Evolutionary conservation across 2,888 invertebrate species (phyloP), one percentile per base, ranked within the genome.

Genomic region (Gastracanthus pulcherrimus): DNA sequence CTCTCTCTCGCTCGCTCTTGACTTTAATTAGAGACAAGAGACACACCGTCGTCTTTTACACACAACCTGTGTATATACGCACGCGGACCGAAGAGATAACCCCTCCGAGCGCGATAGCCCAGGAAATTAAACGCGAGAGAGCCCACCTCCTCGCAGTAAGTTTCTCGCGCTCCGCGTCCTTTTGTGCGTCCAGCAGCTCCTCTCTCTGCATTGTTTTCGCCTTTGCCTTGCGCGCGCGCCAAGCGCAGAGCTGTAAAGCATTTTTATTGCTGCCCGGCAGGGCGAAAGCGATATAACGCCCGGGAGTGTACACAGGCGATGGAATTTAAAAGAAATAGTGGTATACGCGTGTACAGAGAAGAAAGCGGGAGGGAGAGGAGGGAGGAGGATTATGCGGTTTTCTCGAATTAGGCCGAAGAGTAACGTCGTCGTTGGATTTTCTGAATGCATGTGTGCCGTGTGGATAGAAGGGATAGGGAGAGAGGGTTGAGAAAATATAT

Each of bases 211-310:
- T 76, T 81, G 75, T 76, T 66, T 74, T 64, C 80, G 64, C 78
- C 69, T 55, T 31, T n/a, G 58, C 19, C 58, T n/a, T 34, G 69
- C 41, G 55, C 48, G 29, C 62, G 19, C 55, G 19, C 48, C 51
- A 34, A n/a, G n/a, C n/a, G n/a, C n/a, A n/a, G n/a, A n/a, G 79
- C 79, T 76, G 82, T 83, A 77, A 81, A 77, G 36, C 74, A 81
- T 81, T 81, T 81, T 78, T 81, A 81, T 76, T 74, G 31, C 55
- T 16, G n/a, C 11, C 19, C 41, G 16, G 26, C 62, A 7, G 34
- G 13, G 29, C 38, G 38, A 31, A 13, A 38, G 4, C 31, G 38
- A 55, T 29, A 29, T 11, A 29, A 9, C n/a, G 41, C 45, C 9
- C 29, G 19, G 2, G 16, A 7, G 51, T 11, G 23, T 55, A 26